Conservation (phyloP, 2,888 invertebrate species). For the Lordiphosa fenestrarum region DNA sequence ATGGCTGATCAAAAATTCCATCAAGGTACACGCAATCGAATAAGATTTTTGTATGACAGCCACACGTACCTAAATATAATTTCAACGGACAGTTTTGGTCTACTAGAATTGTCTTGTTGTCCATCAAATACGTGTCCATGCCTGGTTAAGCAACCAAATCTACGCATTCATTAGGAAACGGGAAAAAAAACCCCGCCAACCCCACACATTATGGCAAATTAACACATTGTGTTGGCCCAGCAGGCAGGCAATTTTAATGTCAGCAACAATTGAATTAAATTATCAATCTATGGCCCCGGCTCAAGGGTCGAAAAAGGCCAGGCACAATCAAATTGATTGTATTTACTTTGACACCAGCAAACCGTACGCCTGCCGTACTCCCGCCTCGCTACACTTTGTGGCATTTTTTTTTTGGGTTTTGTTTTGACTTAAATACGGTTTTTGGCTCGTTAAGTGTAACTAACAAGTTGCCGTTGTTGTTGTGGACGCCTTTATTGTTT, state of each 20-base stretch:
- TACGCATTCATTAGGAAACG: conserved; percentile 12
- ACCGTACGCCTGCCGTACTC: conserved; percentile 21
- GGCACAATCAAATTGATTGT: conserved; percentile 71
- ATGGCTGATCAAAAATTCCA: conserved; percentile 32
- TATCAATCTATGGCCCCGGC: conserved; percentile 59
- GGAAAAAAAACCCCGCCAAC: conserved; percentile 13
- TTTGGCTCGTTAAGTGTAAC: conserved; percentile 72
- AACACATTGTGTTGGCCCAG: conserved; percentile 37
- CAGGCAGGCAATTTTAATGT: conserved; percentile 60
- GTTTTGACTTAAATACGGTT: conserved; percentile 66
- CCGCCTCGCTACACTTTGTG: conserved; percentile 2
- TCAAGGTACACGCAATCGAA: conserved; percentile 22
- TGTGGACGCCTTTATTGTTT: conserved; percentile 48
- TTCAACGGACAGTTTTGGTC: conserved; percentile 7
- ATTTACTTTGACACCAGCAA: conserved; percentile 68
- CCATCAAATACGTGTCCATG: conserved; percentile 39
- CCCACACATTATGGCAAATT: conserved; percentile 37
- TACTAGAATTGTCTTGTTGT: conserved; percentile 29
- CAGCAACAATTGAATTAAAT: conserved; percentile 68
- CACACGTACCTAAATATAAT: conserved; percentile 44
- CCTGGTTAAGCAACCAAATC: conserved; percentile 2
- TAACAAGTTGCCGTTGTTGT: conserved; percentile 51
- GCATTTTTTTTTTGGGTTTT: conserved; percentile 15
- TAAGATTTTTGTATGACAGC: conserved; percentile 31
- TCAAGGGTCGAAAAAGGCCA: conserved; percentile 48